phyloP scores from a whole-genome alignment of 2,888 invertebrate genomes.

The Odontocolon sp. region DNA sequence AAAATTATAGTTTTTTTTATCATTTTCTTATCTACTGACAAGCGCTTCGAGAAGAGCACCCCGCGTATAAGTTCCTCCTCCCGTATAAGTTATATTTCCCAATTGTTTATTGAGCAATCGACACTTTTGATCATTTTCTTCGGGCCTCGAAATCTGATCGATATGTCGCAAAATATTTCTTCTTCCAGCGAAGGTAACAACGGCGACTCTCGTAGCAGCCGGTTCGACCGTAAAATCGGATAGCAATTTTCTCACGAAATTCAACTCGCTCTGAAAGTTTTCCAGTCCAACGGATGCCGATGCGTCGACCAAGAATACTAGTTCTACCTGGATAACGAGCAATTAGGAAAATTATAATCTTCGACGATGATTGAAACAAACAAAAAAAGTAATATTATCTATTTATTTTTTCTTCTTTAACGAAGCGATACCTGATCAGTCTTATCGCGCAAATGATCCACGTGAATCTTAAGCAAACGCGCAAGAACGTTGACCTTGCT shows the following conservation, averaged over 20 bases:
- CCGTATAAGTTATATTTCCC: slow-evolving; percentile 84
- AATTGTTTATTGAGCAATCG: slow-evolving; percentile 84
- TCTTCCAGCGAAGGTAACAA: slow-evolving; percentile 86
- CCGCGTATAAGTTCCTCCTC: slow-evolving; percentile 87
- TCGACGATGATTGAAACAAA: neutral
- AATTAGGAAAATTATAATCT: neutral
- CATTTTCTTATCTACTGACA: slow-evolving; percentile 76
- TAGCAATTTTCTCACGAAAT: slow-evolving; percentile 86
- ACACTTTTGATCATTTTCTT: slow-evolving; percentile 85
- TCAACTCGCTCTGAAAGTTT: slow-evolving; percentile 86
- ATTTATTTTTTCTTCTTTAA: slow-evolving; percentile 21
- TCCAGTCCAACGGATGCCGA: slow-evolving; percentile 86
- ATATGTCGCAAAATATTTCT: slow-evolving; percentile 83
- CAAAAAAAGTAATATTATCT: neutral
- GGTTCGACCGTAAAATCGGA: slow-evolving; percentile 86
- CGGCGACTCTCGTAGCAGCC: slow-evolving; percentile 84
- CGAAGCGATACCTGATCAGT: slow-evolving; percentile 69
- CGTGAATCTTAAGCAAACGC: slow-evolving; percentile 66
- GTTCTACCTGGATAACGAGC: slow-evolving; percentile 81
- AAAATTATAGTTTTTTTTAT: too few relatives aligned
- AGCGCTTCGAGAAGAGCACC: slow-evolving; percentile 86
- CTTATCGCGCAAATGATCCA: slow-evolving; percentile 68
- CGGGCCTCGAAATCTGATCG: slow-evolving; percentile 84
- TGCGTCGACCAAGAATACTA: slow-evolving; percentile 87
- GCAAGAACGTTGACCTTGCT: slow-evolving; percentile 68